These are phyloP conservation scores for Cercopithecus hamlyni DNA, from an alignment of 2,797 vertebrate genomes.

Conservation along the genomic window DNA sequence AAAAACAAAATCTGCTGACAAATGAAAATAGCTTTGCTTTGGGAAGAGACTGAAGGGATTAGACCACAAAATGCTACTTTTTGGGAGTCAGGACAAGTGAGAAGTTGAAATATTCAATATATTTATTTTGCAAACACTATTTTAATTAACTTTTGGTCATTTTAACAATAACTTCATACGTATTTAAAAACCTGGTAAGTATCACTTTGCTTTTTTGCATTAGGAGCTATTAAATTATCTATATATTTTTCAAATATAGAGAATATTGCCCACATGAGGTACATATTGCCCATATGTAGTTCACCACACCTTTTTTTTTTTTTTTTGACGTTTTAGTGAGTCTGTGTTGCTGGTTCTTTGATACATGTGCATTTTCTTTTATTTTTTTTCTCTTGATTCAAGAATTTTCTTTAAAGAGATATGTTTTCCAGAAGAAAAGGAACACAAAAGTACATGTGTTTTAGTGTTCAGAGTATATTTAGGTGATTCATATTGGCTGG, in stretches of 20 bases:
- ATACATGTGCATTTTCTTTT: background rate
- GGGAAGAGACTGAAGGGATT: background rate
- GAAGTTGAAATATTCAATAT: conserved; percentile 20
- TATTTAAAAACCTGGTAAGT: background rate
- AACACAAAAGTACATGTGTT: background rate
- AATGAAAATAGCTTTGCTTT: conserved; percentile 26
- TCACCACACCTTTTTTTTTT: background rate
- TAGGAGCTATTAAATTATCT: background rate
- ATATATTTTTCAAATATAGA: background rate
- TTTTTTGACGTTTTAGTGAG: background rate
- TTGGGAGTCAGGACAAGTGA: background rate
- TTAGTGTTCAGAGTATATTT: background rate
- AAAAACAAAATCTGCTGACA: conserved; percentile 49
- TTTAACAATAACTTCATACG: background rate
- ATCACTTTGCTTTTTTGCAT: background rate
- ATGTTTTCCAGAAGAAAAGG: background rate
- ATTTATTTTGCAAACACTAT: background rate
- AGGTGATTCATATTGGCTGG: background rate
- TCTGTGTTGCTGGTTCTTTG: background rate
- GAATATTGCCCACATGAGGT: background rate
- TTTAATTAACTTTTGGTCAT: background rate
- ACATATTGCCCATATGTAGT: background rate
- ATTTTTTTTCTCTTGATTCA: background rate
- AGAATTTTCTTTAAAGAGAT: background rate
- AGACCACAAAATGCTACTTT: background rate